phyloP scores from a whole-genome alignment of 2,888 invertebrate genomes.

The Aelia acuminata region DNA sequence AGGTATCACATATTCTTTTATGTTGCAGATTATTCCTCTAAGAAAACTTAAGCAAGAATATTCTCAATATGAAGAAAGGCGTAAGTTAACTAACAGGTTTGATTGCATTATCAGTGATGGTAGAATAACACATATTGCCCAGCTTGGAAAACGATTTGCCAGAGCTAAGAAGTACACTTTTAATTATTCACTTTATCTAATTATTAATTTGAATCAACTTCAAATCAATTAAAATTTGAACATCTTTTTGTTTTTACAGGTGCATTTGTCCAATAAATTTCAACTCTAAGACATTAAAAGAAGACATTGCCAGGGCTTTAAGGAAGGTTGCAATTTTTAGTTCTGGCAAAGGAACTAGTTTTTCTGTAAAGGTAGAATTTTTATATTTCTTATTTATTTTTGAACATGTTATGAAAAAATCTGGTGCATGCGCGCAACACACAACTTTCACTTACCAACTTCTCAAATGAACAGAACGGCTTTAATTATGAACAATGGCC shows the following conservation, averaged over 20 bases:
- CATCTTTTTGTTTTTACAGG: neutral
- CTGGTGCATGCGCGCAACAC: too few relatives aligned
- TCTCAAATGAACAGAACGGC: too few relatives aligned
- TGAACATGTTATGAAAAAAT: too few relatives aligned
- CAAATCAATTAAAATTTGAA: neutral
- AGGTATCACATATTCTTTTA: neutral
- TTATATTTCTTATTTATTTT: neutral
- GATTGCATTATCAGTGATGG: constrained; percentile 63
- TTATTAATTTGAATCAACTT: neutral
- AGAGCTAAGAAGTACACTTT: constrained; percentile 12
- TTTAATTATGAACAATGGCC: too few relatives aligned
- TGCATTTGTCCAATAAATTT: constrained; percentile 20
- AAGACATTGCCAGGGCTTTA: neutral
- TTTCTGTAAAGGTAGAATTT: constrained; percentile 25
- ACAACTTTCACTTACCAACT: too few relatives aligned
- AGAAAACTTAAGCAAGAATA: constrained; percentile 62
- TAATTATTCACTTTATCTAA: neutral
- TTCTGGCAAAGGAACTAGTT: constrained; percentile 3
- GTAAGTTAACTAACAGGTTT: constrained; percentile 62
- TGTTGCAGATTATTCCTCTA: constrained; percentile 63
- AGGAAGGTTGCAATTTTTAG: constrained; percentile 42
- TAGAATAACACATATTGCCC: constrained; percentile 52
- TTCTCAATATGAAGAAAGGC: constrained; percentile 62
- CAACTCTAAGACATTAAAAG: neutral
- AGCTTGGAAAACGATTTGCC: constrained; percentile 30